A percentile compares a stretch with the other conserved stretches of the same genome.
phyloP scores from a whole-genome alignment of 1,140 invertebrate species.

The Spodoptera frugiperda region DNA sequence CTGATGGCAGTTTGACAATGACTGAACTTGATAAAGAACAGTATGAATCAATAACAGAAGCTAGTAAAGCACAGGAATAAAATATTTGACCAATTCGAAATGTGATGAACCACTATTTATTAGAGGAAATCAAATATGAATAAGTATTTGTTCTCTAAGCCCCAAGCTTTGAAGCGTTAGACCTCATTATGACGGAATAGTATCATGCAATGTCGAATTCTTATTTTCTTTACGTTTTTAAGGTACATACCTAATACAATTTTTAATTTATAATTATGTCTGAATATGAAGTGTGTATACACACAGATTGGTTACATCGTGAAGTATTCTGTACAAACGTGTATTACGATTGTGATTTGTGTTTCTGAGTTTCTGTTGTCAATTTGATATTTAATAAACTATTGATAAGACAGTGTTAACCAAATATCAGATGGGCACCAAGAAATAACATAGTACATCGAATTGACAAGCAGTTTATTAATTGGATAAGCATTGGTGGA shows the following conservation, averaged over 20 bases:
- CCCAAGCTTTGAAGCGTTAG: neutral
- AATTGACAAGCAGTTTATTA: neutral
- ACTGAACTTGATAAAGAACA: constrained; percentile 94
- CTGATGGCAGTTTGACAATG: constrained; percentile 94
- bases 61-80: constrained; percentile 81
- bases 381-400: neutral
- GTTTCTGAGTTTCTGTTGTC: neutral
- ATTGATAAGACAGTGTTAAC: neutral
- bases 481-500: neutral
- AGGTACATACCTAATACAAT: neutral
- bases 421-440: neutral
- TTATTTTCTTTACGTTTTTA: neutral
- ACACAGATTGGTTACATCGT: neutral
- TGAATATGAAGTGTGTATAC: neutral
- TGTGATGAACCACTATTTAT: neutral
- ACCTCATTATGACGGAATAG: no score
- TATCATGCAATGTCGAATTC: neutral
- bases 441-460: neutral
- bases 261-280: neutral
- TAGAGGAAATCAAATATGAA: neutral
- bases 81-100: neutral
- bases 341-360: neutral
- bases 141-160: neutral
- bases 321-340: neutral
- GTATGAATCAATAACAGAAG: constrained; percentile 87